These are phyloP conservation scores for Trematocara caparti DNA, from an alignment of 2,797 vertebrate genomes.

Conservation along the genomic window DNA sequence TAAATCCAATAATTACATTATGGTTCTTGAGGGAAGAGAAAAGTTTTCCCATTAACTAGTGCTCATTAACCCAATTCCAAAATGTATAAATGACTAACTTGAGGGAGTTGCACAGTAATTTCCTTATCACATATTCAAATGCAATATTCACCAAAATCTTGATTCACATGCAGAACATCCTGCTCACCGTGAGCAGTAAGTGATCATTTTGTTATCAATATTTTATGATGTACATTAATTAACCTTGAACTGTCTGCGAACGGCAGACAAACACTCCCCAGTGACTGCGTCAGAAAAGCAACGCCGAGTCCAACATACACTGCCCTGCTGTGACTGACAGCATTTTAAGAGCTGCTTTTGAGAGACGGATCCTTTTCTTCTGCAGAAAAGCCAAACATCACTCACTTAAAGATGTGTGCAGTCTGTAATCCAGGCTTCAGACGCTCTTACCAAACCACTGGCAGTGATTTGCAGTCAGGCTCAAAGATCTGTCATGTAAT, in stretches of 20 bases:
- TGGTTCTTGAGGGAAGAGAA: slow-evolving; percentile 40
- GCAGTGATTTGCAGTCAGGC: neutral
- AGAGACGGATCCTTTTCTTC: slow-evolving; percentile 9
- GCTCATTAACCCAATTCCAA: slow-evolving; percentile 61
- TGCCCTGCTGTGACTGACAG: slow-evolving; percentile 48
- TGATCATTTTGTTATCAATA: slow-evolving; percentile 65
- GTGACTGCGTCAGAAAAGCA: slow-evolving; percentile 36
- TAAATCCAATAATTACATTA: slow-evolving; percentile 67
- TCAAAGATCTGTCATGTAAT: slow-evolving; percentile 13
- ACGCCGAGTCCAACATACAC: slow-evolving; percentile 29
- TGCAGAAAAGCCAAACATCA: slow-evolving; percentile 29
- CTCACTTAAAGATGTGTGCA: slow-evolving; percentile 25
- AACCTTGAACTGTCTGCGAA: slow-evolving; percentile 70
- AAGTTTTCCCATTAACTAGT: slow-evolving; percentile 48
- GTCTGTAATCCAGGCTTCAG: slow-evolving; percentile 26
- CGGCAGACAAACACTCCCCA: slow-evolving; percentile 51
- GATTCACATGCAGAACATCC: slow-evolving; percentile 8
- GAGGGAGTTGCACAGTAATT: slow-evolving; percentile 11
- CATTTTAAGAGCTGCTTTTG: slow-evolving; percentile 47
- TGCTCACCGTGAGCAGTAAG: slow-evolving; percentile 18
- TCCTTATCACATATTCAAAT: slow-evolving; percentile 13
- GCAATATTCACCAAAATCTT: neutral
- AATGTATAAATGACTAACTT: slow-evolving; percentile 57
- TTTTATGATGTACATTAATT: slow-evolving; percentile 71
- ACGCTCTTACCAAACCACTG: slow-evolving; percentile 15